phyloP scores from a whole-genome alignment of 2,888 invertebrate genomes.

The Agonopterix arenella region DNA sequence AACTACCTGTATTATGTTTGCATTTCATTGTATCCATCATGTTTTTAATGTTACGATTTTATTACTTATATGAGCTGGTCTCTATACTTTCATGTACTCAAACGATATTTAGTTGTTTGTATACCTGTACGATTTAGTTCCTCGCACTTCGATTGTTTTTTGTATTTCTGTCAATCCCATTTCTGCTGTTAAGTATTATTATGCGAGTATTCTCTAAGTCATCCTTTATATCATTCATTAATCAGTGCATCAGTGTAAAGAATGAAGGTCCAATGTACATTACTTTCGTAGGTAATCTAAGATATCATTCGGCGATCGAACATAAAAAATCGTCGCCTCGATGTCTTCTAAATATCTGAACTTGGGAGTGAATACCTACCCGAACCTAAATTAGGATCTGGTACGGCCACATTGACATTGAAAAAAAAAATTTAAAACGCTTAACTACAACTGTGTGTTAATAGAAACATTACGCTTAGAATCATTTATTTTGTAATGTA shows the following conservation, averaged over 20 bases:
- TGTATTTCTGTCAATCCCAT: constrained; percentile 20
- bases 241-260: constrained; percentile 31
- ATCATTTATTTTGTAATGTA: constrained; percentile 61
- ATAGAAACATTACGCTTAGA: constrained; percentile 73
- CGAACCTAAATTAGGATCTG: constrained; percentile 24
- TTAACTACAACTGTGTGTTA: constrained; percentile 68
- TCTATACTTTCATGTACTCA: constrained; percentile 66
- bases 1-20: constrained; percentile 57
- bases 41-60: constrained; percentile 36
- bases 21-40: constrained; percentile 59
- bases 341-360: constrained; percentile 51
- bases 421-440: constrained; percentile 57
- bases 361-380: not conserved
- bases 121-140: constrained; percentile 40
- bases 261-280: constrained; percentile 62
- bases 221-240: constrained; percentile 36
- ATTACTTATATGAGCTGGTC: constrained; percentile 62
- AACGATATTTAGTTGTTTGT: constrained; percentile 46
- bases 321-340: constrained; percentile 29
- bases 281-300: constrained; percentile 64
- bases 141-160: constrained; percentile 39
- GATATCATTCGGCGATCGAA: constrained; percentile 41
- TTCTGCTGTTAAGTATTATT: constrained; percentile 38
- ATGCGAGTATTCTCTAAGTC: constrained; percentile 35
- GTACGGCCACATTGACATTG: constrained; percentile 42